Percentiles rank a stretch among this genome's conserved stretches.
These are phyloP conservation scores for Lerema accius DNA, from an alignment of 1,140 invertebrate species.

Conservation along the genomic window DNA sequence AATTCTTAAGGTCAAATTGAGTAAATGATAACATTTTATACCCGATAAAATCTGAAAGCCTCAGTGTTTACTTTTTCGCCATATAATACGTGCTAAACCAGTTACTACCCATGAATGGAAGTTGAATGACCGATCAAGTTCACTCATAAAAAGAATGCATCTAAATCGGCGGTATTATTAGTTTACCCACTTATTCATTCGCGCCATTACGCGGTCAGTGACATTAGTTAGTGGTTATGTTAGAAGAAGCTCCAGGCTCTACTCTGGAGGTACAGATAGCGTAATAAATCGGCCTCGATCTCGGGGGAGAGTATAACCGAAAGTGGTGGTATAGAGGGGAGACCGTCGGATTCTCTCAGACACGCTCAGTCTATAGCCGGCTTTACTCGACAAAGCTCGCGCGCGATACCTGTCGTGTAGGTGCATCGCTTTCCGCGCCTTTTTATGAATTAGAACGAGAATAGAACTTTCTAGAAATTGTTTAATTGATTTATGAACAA, in stretches of 20 bases:
- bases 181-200: constrained; percentile 38
- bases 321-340: constrained; percentile 73
- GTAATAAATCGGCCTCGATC: constrained; percentile 69
- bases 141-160: constrained; percentile 37
- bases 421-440: constrained; percentile 22
- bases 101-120: constrained; percentile 31
- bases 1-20: no score
- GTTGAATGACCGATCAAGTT: constrained; percentile 36
- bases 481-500: background rate
- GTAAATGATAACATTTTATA: background rate
- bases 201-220: constrained; percentile 43
- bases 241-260: constrained; percentile 37
- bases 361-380: constrained; percentile 64
- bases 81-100: constrained; percentile 18
- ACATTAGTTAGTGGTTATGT: constrained; percentile 13
- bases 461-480: constrained; percentile 3
- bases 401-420: constrained; percentile 35
- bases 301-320: constrained; percentile 70
- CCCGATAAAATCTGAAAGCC: background rate
- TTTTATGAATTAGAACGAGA: constrained; percentile 17
- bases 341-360: constrained; percentile 46
- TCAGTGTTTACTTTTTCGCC: constrained; percentile 23
- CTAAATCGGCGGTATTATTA: constrained; percentile 35
- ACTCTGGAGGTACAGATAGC: constrained; percentile 56
- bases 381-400: constrained; percentile 61